Conservation (phyloP, 2,888 invertebrate genomes). For the Macrosoma leucophasiata region DNA sequence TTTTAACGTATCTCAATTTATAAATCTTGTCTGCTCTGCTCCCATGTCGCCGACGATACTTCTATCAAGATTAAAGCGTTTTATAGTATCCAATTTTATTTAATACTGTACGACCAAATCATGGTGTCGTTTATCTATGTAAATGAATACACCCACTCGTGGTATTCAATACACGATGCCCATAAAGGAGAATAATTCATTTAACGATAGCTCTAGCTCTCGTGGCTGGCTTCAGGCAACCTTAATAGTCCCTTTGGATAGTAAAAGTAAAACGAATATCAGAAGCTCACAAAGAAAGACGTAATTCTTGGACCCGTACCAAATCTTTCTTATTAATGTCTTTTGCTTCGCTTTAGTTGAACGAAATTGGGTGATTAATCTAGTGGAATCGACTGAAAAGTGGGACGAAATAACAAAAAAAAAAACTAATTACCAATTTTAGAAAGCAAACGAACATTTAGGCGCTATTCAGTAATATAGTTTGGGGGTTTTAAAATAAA, state of each 20-base stretch:
- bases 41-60: too few species aligned
- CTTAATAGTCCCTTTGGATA: constrained; percentile 5
- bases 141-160: too few species aligned
- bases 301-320: constrained; percentile 41
- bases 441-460: constrained; percentile 6
- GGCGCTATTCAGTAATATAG: constrained; percentile 1
- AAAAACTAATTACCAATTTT: constrained; percentile 36
- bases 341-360: constrained; percentile 42
- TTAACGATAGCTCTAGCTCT: too few species aligned
- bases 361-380: constrained; percentile 48
- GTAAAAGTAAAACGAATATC: constrained; percentile 12
- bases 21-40: too few species aligned
- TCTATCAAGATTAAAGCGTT: too few species aligned
- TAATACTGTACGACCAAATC: too few species aligned
- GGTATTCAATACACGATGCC: too few species aligned
- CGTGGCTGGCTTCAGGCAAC: too few species aligned
- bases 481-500: constrained; percentile 1
- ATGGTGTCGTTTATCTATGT: too few species aligned
- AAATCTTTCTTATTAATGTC: constrained; percentile 45
- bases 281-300: constrained; percentile 8
- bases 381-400: constrained; percentile 34
- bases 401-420: constrained; percentile 44
- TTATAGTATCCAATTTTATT: too few species aligned
- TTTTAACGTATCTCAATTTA: too few species aligned
- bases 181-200: too few species aligned